Evolutionary conservation across 2,113 vertebrate genomes (phyloP), one percentile per base, ranked within the genome.

Genomic region (Microtus ochrogaster): DNA sequence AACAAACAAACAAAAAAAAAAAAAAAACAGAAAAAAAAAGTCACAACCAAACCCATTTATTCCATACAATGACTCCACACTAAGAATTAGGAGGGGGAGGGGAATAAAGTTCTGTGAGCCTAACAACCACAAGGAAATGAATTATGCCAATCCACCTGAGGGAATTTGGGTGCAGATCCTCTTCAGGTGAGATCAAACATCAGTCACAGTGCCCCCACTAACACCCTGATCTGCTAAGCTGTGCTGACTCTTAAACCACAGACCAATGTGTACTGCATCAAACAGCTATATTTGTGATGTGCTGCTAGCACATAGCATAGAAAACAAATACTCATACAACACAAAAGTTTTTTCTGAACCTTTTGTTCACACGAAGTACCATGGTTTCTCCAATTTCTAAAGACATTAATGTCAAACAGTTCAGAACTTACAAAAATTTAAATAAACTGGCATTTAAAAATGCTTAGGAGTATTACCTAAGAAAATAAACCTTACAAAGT

Each of bases 311-410:
- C 92, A 24, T 26, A 84, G 28, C 78, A 92, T 0, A 92, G 39
- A 87, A 81, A 90, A 90, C 2, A 41, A 88, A 79, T 39, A 65
- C 30, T 77, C 73, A 72, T 70, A 90, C 41, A 94, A 90, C n/a
- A 30, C 12, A 91, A 82, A 65, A 16, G 28, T 7, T 86, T 87
- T 95, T 91, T 83, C 30, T 61, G 14, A 97, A 89, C 14, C 16
- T 68, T 83, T 22, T 74, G 16, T 89, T 95, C 33, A 95, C 6
- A 96, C 22, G 92, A 95, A 96, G 61, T 26, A 5, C 41, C 47
- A 89, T 13, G 17, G 66, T 82, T 96, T 33, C 61, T 44, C 70
- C 66, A 89, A 92, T 78, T 94, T 97, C 83, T 96, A 96, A 94
- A 88, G 39, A 92, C 5, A 44, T 90, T 44, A 90, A 30, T 85